Conservation (phyloP, 2,113 vertebrate species). For the Dipodomys merriami region DNA sequence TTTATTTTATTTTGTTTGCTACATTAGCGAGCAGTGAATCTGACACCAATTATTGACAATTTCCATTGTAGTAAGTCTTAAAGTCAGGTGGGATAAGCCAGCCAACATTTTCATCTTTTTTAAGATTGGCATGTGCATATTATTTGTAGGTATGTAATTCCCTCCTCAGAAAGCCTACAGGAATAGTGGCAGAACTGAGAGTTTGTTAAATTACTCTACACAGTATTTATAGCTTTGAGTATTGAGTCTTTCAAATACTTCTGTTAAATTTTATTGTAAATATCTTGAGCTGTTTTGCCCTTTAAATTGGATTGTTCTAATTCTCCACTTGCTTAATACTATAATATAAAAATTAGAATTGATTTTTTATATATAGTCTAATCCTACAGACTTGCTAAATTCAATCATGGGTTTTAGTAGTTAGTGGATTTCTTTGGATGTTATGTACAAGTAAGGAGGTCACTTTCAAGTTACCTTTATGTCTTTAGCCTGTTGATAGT, state of each 20-base stretch:
- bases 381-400: background rate
- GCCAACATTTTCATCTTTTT: background rate
- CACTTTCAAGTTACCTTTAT: background rate
- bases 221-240: background rate
- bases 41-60: background rate
- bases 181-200: background rate
- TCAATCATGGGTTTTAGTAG: background rate
- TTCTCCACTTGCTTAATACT: background rate
- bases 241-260: background rate
- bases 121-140: background rate
- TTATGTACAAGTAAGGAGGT: background rate
- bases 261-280: background rate
- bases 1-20: background rate
- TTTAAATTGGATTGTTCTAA: background rate
- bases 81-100: background rate
- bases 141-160: background rate
- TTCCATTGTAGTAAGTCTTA: background rate
- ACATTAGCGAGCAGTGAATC: background rate
- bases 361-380: background rate
- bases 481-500: background rate
- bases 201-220: background rate
- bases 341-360: constrained; percentile 20
- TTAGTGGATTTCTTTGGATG: background rate
- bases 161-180: background rate
- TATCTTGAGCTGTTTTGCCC: background rate